These are phyloP conservation scores for Anser brachyrhynchus DNA, from an alignment of 2,113 vertebrate species.

Conservation along the genomic window DNA sequence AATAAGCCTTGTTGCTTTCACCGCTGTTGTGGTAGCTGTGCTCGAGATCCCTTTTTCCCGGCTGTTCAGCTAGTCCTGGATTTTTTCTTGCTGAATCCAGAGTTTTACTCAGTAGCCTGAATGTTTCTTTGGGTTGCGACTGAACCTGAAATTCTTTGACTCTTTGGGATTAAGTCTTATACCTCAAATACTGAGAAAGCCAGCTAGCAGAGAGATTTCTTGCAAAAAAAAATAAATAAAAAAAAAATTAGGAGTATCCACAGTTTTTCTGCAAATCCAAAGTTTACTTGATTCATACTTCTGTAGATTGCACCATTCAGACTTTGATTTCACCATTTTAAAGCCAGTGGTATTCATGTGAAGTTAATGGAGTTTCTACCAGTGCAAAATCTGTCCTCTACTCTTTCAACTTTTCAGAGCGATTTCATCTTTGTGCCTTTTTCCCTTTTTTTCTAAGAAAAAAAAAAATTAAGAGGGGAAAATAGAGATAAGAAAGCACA, in stretches of 20 bases:
- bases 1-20: neutral
- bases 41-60: rapidly evolving
- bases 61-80: neutral
- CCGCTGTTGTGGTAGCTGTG: neutral
- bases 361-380: neutral
- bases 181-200: neutral
- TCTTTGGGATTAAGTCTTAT: neutral
- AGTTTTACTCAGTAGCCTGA: neutral
- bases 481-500: conserved; percentile 48
- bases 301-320: neutral
- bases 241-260: neutral
- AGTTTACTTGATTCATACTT: neutral
- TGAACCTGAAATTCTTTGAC: neutral
- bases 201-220: neutral
- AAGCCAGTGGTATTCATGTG: neutral
- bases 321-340: neutral
- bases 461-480: conserved; percentile 25
- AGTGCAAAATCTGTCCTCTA: neutral
- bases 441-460: neutral
- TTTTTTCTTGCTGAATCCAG: neutral
- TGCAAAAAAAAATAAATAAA: no score
- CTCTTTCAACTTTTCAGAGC: conserved; percentile 35
- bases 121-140: neutral
- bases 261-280: rapidly evolving
- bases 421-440: conserved; percentile 4